Base-by-base conservation (phyloP, 2,888 invertebrate genomes). In the Tinea trinotella region DNA sequence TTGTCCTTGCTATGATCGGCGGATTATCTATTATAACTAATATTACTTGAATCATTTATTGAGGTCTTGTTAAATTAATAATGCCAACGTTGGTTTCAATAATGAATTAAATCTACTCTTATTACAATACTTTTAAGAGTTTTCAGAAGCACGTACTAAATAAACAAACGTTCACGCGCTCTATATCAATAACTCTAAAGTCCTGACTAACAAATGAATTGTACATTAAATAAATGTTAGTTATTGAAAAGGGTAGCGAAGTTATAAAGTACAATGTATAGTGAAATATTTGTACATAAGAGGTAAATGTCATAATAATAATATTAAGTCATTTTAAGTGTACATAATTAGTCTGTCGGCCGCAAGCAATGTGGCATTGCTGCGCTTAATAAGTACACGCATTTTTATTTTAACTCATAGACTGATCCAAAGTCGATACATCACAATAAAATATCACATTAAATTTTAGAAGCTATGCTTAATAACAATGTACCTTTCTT, bases 261-360 rank as follows among this genome's bases (percentile, higher is more conserved):
- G 72, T 77, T 78, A 72, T 52, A 69, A 70, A 85, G 85, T 84
- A 84, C 85, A 84, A 83, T 80, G 82, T 84, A 84, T 81, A 84
- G 78, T 68, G 62, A 50, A 17, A 46, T 46, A 24, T 50, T 73
- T 85, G 85, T 85, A 85, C 76, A 85, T 85, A 85, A 85, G 85
- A 85, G 76, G 64, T 80, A 84, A 73, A 75, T 83, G 82, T 80
- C 85, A 84, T 84, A 83, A 83, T 85, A 84, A 80, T 76, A 74
- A 76, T 79, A 82, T 81, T 74, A 68, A 83, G 84, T 83, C 81
- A 81, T 82, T 81, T 84, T 83, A 79, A 75, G 68, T 74, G 70
- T 82, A 82, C 67, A 24, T 19, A 30, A n/a, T 2, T 30, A n/a
- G 30, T 30, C 30, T 30, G 7, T 30, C 3, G n/a, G n/a, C n/a